These are phyloP conservation scores for Callyntrura guangdongensis DNA, from an alignment of 2,888 invertebrate species.

Conservation along the genomic window DNA sequence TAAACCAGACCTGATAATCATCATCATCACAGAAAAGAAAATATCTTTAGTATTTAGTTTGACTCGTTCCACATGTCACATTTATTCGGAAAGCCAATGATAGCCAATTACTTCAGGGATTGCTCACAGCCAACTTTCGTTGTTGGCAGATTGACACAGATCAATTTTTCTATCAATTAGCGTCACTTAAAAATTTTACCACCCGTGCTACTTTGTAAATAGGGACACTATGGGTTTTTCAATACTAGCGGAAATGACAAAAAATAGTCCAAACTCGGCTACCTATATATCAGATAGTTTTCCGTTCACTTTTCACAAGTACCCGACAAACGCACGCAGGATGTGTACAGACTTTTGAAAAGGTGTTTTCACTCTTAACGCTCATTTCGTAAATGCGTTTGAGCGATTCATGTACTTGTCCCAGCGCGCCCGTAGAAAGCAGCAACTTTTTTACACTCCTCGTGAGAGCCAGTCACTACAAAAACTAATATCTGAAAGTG, in stretches of 20 bases:
- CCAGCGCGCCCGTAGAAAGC: neutral
- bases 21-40: neutral
- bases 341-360: neutral
- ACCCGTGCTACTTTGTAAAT: neutral
- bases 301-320: neutral
- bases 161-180: slow-evolving; percentile 38
- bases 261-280: neutral
- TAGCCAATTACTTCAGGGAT: neutral
- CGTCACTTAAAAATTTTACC: neutral
- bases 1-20: slow-evolving; percentile 3
- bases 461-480: slow-evolving; percentile 4
- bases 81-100: neutral
- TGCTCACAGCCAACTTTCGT: neutral
- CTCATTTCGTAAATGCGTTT: neutral
- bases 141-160: slow-evolving; percentile 26
- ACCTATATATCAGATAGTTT: neutral
- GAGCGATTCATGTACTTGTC: neutral
- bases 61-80: neutral
- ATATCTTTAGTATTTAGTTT: neutral
- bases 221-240: neutral
- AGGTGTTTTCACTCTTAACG: slow-evolving; percentile 13
- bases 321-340: neutral
- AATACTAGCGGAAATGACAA: neutral
- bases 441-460: neutral
- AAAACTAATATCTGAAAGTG: slow-evolving; percentile 49